Percentiles rank a stretch among this genome's conserved stretches.
phyloP scores from a whole-genome alignment of 1,140 invertebrate species.

The Rhagoletis pomonella region DNA sequence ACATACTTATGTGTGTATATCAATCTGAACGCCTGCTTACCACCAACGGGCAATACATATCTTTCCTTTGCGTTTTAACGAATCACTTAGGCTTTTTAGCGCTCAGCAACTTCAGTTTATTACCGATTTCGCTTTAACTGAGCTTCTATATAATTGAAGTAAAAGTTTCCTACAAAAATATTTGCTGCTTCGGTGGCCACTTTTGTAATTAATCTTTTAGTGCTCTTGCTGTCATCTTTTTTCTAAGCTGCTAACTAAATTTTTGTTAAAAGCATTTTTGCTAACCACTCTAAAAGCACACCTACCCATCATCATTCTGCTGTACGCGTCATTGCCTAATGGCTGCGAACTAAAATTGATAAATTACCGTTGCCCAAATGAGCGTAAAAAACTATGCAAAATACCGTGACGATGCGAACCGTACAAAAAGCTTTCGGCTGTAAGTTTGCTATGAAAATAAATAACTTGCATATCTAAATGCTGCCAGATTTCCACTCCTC shows the following conservation, averaged over 20 bases:
- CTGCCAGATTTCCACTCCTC: too few relatives aligned
- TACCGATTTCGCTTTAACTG: not conserved
- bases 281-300: not conserved
- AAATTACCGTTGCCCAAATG: conserved; percentile 29
- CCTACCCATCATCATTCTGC: not conserved
- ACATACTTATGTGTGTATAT: not conserved
- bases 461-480: too few relatives aligned
- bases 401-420: not conserved
- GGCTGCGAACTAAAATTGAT: conserved; percentile 12
- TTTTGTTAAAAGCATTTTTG: conserved; percentile 11
- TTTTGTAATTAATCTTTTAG: conserved; percentile 26
- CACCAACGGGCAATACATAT: not conserved
- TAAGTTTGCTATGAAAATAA: not conserved
- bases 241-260: not conserved
- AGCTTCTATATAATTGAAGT: not conserved
- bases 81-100: not conserved
- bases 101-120: not conserved
- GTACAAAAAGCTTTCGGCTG: not conserved
- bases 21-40: not conserved
- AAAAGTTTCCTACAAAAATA: not conserved
- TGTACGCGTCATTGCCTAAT: not conserved
- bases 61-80: not conserved
- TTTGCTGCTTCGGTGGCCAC: conserved; percentile 1
- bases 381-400: conserved; percentile 13
- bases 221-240: not conserved